Evolutionary conservation across 2,113 vertebrate species (phyloP).

Genomic region (Nesogale talazaci): DNA sequence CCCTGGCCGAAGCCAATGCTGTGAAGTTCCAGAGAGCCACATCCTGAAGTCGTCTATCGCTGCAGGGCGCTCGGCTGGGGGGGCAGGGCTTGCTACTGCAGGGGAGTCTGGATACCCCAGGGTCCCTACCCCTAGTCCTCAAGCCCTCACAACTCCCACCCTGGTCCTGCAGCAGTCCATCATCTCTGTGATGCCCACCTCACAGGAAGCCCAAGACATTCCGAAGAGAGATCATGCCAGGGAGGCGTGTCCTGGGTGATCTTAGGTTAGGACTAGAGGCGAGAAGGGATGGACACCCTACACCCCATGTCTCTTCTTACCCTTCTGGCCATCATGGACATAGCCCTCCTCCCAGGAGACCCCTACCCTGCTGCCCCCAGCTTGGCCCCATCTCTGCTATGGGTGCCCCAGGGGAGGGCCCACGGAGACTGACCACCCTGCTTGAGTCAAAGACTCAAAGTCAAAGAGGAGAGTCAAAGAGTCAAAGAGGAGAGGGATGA

Average conservation of each 20-base stretch:
- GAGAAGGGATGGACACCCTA: background rate
- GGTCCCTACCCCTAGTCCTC: background rate
- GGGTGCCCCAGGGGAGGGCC: slow-evolving; percentile 19
- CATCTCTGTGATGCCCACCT: background rate
- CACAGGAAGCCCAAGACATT: background rate
- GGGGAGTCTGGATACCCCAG: background rate
- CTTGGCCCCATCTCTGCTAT: background rate
- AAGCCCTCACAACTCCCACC: background rate
- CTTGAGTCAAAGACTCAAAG: slow-evolving; percentile 78
- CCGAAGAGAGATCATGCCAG: background rate
- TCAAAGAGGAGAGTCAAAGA: no score
- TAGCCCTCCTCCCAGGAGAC: background rate
- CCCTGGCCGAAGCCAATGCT: slow-evolving; percentile 89
- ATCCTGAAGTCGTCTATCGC: slow-evolving; percentile 84
- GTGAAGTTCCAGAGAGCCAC: slow-evolving; percentile 90
- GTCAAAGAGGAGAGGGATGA: background rate
- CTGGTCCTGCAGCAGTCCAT: background rate
- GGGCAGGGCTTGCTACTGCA: background rate
- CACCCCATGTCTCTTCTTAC: background rate
- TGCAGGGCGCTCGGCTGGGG: slow-evolving; percentile 3
- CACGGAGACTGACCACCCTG: slow-evolving; percentile 3
- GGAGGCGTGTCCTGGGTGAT: background rate
- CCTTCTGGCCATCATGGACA: background rate
- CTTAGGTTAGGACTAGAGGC: background rate
- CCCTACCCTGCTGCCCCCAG: background rate